phyloP scores from a whole-genome alignment of 1,140 invertebrate species.

The Drosophila orena region DNA sequence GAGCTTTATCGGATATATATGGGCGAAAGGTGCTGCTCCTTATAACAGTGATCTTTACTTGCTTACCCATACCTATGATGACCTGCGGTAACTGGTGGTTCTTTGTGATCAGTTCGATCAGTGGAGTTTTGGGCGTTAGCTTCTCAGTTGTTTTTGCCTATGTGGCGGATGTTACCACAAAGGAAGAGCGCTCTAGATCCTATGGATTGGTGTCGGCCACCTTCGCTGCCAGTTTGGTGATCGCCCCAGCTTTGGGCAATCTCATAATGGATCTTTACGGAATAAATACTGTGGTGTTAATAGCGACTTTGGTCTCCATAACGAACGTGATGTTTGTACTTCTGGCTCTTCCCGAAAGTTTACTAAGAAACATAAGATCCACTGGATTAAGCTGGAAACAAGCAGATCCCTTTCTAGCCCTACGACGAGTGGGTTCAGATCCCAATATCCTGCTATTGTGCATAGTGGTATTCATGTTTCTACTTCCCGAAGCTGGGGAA shows the following conservation, averaged over 20 bases:
- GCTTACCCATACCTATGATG: constrained; percentile 99
- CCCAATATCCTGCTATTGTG: constrained; percentile 98
- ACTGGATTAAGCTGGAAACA: constrained; percentile 96
- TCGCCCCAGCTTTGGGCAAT: constrained; percentile 97
- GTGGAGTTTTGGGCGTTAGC: constrained; percentile 99
- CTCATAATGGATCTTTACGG: constrained; percentile 95
- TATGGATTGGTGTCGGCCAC: constrained; percentile 99
- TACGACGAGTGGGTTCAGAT: constrained; percentile 97
- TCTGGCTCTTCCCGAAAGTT: constrained; percentile 98
- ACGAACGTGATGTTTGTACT: constrained; percentile 99
- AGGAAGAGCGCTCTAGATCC: constrained; percentile 96
- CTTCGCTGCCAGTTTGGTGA: constrained; percentile 98
- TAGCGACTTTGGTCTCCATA: constrained; percentile 96
- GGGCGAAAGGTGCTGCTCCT: constrained; percentile 99
- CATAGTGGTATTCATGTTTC: constrained; percentile 98
- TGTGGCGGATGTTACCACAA: constrained; percentile 99
- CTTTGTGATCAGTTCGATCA: constrained; percentile 99
- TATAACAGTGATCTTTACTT: constrained; percentile 99
- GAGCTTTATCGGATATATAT: constrained; percentile 98
- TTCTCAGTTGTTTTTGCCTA: constrained; percentile 99
- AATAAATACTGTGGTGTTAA: constrained; percentile 96
- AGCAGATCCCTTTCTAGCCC: constrained; percentile 97
- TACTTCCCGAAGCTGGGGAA: constrained; percentile 98
- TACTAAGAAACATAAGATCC: constrained; percentile 95
- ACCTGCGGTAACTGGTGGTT: constrained; percentile 99